These are phyloP conservation scores for Alfaro cultratus DNA, from an alignment of 2,797 vertebrate genomes.

Conservation along the genomic window DNA sequence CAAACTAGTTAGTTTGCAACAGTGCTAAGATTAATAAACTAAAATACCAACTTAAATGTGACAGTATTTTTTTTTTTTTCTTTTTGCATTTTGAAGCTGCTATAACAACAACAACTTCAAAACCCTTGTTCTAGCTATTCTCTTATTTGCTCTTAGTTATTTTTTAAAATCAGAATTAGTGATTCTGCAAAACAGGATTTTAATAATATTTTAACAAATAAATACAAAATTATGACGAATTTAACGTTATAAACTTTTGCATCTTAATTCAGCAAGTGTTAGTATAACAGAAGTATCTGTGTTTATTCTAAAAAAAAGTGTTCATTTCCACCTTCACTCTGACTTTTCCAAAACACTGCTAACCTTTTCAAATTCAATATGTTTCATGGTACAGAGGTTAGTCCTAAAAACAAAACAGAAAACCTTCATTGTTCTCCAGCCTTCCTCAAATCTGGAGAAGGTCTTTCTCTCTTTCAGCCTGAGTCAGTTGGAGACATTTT, in stretches of 20 bases:
- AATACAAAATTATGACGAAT: not conserved
- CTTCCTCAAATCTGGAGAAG: not conserved
- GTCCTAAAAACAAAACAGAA: not conserved
- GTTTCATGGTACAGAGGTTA: not conserved
- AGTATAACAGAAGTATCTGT: not conserved
- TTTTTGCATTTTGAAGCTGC: not conserved
- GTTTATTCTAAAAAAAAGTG: not conserved
- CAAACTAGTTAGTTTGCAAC: not conserved
- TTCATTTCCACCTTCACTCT: not conserved
- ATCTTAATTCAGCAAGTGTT: not conserved
- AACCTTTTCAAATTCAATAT: not conserved
- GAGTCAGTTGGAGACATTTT: not conserved
- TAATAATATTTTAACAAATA: not conserved
- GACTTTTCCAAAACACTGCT: not conserved
- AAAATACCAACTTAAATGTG: not conserved
- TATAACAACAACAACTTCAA: not conserved
- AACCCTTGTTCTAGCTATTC: not conserved
- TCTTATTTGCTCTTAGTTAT: not conserved
- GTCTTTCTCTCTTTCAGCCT: not conserved
- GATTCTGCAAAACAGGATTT: not conserved
- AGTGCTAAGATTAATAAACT: not conserved
- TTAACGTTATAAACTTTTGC: not conserved
- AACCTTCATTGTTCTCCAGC: not conserved
- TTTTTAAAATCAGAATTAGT: not conserved
- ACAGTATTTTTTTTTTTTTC: not conserved